These are phyloP conservation scores for Corticium candelabrum DNA, from an alignment of 37 sponge, comb jelly and placozoan genomes.

Conservation along the genomic window DNA sequence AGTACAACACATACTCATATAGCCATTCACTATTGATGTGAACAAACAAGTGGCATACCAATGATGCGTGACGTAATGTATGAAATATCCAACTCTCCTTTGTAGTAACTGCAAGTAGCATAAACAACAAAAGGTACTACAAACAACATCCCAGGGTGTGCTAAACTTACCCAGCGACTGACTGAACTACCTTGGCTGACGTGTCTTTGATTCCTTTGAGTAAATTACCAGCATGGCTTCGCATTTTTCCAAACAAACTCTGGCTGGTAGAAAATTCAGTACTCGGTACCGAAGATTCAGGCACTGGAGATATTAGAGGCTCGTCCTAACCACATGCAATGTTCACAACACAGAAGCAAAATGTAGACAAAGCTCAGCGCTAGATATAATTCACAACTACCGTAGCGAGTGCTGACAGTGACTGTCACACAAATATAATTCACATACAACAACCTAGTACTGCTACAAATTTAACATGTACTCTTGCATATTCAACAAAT, in stretches of 20 bases:
- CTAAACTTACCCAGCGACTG: conserved; percentile 30
- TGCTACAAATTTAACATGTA: too few species aligned
- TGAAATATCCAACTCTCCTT: conserved; percentile 21
- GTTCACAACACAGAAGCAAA: too few species aligned
- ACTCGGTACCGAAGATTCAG: too few species aligned
- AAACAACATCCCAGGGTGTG: neutral
- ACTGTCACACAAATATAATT: too few species aligned
- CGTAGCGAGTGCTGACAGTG: too few species aligned
- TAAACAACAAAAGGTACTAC: neutral
- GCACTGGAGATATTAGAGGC: neutral
- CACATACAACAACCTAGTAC: too few species aligned
- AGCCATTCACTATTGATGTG: neutral
- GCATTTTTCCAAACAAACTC: conserved; percentile 70
- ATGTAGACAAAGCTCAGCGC: too few species aligned
- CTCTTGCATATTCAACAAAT: too few species aligned
- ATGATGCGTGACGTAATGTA: conserved; percentile 68
- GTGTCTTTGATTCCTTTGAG: conserved; percentile 78
- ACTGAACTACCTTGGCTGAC: conserved; percentile 43
- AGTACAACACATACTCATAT: too few species aligned
- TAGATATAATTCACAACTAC: neutral
- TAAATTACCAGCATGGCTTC: conserved; percentile 63
- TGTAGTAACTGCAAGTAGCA: conserved; percentile 7
- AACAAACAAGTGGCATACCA: conserved; percentile 19
- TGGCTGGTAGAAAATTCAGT: too few species aligned
- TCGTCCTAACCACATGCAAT: neutral